Evolutionary conservation across 2,888 invertebrate species (phyloP).

Genomic region (Spilarctia lutea): DNA sequence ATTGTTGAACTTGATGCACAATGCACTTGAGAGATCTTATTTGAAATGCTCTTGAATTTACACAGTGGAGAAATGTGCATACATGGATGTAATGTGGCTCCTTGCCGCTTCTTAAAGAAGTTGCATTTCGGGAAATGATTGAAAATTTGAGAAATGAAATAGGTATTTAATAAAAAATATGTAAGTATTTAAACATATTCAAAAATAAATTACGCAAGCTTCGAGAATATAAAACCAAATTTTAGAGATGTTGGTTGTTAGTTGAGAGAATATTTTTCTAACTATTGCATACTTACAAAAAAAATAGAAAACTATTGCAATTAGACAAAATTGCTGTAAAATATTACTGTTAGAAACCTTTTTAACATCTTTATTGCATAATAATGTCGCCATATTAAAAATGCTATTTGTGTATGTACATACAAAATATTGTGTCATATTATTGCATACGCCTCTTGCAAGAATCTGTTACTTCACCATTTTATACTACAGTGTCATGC

Average conservation of each 20-base stretch:
- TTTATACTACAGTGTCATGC: conserved; percentile 46
- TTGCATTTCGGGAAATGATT: neutral
- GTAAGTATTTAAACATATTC: neutral
- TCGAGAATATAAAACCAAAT: neutral
- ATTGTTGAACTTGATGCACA: conserved; percentile 35
- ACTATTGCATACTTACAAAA: too few relatives aligned
- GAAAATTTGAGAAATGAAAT: neutral
- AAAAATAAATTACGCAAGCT: neutral
- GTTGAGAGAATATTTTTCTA: too few relatives aligned
- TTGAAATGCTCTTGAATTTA: conserved; percentile 40
- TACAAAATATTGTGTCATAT: conserved; percentile 13
- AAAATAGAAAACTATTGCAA: neutral
- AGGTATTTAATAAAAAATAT: too few relatives aligned
- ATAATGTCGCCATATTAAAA: neutral
- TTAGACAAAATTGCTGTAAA: neutral
- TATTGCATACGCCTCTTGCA: conserved; percentile 32
- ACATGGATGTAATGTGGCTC: neutral
- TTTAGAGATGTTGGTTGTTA: too few relatives aligned
- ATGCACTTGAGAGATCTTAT: conserved; percentile 40
- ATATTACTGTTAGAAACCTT: neutral
- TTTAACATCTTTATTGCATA: neutral
- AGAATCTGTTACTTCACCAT: conserved; percentile 35
- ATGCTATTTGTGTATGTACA: neutral
- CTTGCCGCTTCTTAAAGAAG: neutral
- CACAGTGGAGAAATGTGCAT: conserved; percentile 9